Conservation (phyloP, 2,113 vertebrate species). For the Physeter macrocephalus region DNA sequence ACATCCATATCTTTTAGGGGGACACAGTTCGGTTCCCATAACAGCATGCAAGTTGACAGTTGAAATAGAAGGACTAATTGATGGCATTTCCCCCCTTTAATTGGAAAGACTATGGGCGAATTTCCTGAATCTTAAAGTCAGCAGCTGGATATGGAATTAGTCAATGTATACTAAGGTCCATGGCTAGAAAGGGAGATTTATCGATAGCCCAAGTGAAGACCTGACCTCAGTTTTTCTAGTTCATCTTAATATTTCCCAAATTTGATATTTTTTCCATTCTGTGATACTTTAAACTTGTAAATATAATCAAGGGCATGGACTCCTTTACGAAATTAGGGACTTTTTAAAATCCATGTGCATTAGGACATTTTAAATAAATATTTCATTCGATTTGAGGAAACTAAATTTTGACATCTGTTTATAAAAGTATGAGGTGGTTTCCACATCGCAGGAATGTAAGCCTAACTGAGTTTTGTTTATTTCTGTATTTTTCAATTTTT, state of each 20-base stretch:
- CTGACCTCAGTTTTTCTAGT: neutral
- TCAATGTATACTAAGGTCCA: neutral
- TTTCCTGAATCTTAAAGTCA: neutral
- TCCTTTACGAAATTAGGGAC: neutral
- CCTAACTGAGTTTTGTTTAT: neutral
- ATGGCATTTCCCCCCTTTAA: neutral
- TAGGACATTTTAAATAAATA: neutral
- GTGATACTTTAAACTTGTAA: neutral
- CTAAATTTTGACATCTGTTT: constrained; percentile 23
- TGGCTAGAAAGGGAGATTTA: neutral
- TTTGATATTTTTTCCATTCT: neutral
- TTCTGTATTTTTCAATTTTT: constrained; percentile 4
- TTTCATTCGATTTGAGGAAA: constrained; percentile 1
- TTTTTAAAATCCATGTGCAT: neutral
- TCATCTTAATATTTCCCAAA: neutral
- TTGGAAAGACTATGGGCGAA: neutral
- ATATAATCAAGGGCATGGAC: neutral
- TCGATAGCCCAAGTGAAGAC: neutral
- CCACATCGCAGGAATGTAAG: neutral
- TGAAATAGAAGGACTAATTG: neutral
- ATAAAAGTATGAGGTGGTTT: constrained; percentile 19
- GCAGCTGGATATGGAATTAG: neutral
- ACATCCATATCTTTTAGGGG: neutral
- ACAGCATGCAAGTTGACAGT: neutral
- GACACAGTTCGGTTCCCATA: neutral